phyloP scores from a whole-genome alignment of 2,888 invertebrate species.

The Boloria selene region DNA sequence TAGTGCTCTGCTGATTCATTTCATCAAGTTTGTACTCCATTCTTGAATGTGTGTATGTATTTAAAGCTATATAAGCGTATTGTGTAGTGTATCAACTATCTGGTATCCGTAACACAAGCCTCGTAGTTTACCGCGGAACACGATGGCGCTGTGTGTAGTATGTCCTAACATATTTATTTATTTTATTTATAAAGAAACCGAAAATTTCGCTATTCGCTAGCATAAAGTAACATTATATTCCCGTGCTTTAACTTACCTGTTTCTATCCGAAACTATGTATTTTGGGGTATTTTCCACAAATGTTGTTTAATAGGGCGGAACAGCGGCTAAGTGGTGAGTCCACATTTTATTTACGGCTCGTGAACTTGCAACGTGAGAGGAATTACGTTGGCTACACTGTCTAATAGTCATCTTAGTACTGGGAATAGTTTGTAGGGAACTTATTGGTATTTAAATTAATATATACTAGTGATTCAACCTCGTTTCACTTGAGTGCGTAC shows the following conservation, averaged over 20 bases:
- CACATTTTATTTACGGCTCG: conserved; percentile 61
- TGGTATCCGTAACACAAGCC: too few relatives aligned
- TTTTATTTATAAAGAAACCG: not conserved
- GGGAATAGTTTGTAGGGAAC: not conserved
- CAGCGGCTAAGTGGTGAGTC: conserved; percentile 54
- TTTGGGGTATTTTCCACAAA: conserved; percentile 29
- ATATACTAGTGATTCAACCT: too few relatives aligned
- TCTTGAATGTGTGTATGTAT: too few relatives aligned
- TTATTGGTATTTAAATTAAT: not conserved
- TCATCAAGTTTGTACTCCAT: too few relatives aligned
- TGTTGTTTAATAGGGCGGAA: conserved; percentile 56
- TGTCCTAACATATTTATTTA: too few relatives aligned
- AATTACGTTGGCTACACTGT: conserved; percentile 28
- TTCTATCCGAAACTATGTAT: conserved; percentile 18
- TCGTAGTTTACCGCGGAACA: too few relatives aligned
- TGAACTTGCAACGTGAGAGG: conserved; percentile 30
- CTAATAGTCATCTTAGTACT: conserved; percentile 11
- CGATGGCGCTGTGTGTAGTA: too few relatives aligned
- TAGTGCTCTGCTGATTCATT: too few relatives aligned
- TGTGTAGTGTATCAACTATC: too few relatives aligned
- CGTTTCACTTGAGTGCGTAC: too few relatives aligned
- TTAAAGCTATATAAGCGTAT: too few relatives aligned
- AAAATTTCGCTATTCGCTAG: not conserved
- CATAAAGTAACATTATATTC: conserved; percentile 12
- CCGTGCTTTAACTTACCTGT: not conserved